Percentiles rank a stretch among this genome's conserved stretches.
Evolutionary conservation across 2,888 invertebrate species (phyloP).

Genomic region (Andrena camellia): DNA sequence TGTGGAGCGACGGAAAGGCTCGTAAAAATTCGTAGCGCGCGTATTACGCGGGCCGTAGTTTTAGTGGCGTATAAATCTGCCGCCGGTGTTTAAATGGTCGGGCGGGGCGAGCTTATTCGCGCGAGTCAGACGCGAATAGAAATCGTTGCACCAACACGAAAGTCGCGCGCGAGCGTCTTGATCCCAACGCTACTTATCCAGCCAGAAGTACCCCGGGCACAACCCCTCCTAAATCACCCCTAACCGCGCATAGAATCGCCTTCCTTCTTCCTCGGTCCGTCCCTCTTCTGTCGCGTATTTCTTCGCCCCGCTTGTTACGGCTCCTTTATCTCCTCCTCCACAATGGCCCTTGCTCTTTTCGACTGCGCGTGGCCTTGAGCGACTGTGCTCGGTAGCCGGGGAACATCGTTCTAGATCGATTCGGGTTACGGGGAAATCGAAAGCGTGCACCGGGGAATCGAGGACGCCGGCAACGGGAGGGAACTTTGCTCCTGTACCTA

Average conservation of each 20-base stretch:
- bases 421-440: slow-evolving; percentile 38
- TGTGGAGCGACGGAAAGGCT: neutral
- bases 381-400: neutral
- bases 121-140: neutral
- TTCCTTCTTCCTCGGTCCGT: slow-evolving; percentile 29
- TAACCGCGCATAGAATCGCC: slow-evolving; percentile 33
- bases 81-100: slow-evolving; percentile 14
- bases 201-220: slow-evolving; percentile 20
- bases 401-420: slow-evolving; percentile 10
- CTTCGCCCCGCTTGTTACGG: slow-evolving; percentile 47
- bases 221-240: slow-evolving; percentile 54
- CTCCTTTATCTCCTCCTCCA: slow-evolving; percentile 49
- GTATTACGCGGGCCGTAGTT: neutral
- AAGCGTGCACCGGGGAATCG: slow-evolving; percentile 17
- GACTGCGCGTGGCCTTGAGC: slow-evolving; percentile 41
- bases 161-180: slow-evolving; percentile 34
- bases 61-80: slow-evolving; percentile 8
- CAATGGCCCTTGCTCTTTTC: slow-evolving; percentile 62
- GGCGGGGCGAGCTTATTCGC: neutral
- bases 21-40: neutral
- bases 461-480: neutral
- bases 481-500: neutral
- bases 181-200: slow-evolving; percentile 37
- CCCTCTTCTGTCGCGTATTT: slow-evolving; percentile 34
- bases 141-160: slow-evolving; percentile 7